Conservation (phyloP, 2,888 invertebrate genomes). For the Hydrotaea cyrtoneurina region DNA sequence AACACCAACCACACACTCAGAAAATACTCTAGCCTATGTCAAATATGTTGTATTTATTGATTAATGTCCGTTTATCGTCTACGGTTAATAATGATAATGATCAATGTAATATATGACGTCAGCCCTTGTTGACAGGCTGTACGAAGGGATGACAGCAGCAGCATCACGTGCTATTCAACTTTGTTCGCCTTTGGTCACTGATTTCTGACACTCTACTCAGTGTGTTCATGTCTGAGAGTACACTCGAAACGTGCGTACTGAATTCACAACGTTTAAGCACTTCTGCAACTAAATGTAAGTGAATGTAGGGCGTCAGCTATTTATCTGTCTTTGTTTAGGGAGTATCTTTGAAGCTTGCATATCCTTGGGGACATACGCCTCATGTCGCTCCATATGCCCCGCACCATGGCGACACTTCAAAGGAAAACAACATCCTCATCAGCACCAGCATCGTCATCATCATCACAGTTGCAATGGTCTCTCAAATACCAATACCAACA, state of each 20-base stretch:
- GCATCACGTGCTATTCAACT: too few species aligned
- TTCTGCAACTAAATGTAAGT: conserved; percentile 6
- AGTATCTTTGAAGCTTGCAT: conserved; percentile 28
- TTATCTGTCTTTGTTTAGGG: conserved; percentile 35
- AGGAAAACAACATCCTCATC: background rate
- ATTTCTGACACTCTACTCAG: too few species aligned
- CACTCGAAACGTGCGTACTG: conserved; percentile 1
- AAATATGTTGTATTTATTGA: too few species aligned
- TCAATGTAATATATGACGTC: too few species aligned
- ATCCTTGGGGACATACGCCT: conserved; percentile 24
- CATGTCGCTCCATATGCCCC: conserved; percentile 8
- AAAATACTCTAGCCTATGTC: too few species aligned
- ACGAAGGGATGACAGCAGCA: too few species aligned
- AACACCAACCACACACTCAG: too few species aligned
- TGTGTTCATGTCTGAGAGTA: background rate
- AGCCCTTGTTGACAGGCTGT: too few species aligned
- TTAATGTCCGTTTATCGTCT: too few species aligned
- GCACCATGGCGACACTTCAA: background rate
- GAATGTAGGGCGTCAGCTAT: conserved; percentile 40
- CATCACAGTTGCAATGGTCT: conserved; percentile 9
- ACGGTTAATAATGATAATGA: too few species aligned
- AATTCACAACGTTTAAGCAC: background rate
- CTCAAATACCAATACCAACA: conserved; percentile 21
- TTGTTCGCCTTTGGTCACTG: too few species aligned
- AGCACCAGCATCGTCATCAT: background rate